phyloP scores from a whole-genome alignment of 1,140 invertebrate genomes.

The Trissolcus basalis region DNA sequence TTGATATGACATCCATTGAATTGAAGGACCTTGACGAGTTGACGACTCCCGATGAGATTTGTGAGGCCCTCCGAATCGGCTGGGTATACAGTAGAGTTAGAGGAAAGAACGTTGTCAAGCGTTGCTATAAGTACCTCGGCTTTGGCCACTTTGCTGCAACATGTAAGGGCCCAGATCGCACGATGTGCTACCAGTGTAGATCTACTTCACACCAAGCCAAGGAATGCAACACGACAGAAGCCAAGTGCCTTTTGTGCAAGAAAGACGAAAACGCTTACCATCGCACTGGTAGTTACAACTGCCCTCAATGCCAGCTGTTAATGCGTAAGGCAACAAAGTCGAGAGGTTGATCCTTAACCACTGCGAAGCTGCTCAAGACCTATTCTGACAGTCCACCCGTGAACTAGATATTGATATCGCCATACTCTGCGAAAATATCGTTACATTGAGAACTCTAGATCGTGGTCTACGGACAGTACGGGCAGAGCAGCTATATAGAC shows the following conservation, averaged over 20 bases:
- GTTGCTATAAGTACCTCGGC: slow-evolving; percentile 1
- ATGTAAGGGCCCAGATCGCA: no score
- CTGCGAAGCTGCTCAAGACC: slow-evolving; percentile 4
- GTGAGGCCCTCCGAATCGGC: background rate
- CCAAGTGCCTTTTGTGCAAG: no score
- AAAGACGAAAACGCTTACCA: background rate
- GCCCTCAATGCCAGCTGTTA: background rate
- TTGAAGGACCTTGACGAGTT: slow-evolving; percentile 17
- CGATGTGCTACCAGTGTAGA: slow-evolving; percentile 1
- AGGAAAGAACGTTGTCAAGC: background rate
- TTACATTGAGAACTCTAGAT: background rate
- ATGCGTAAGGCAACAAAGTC: background rate
- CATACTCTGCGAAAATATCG: background rate
- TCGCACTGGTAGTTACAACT: background rate
- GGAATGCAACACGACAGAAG: background rate
- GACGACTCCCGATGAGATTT: background rate
- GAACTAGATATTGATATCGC: no score
- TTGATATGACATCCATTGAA: slow-evolving; percentile 2
- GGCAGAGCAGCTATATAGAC: background rate
- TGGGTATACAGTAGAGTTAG: background rate
- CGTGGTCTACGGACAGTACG: background rate
- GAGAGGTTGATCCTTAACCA: background rate
- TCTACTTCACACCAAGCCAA: background rate
- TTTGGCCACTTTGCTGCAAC: no score
- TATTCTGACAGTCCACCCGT: background rate